A percentile compares a stretch with the other conserved stretches of the same genome.
These are phyloP conservation scores for Antheraea pernyi DNA, from an alignment of 1,140 invertebrate species.

Conservation along the genomic window DNA sequence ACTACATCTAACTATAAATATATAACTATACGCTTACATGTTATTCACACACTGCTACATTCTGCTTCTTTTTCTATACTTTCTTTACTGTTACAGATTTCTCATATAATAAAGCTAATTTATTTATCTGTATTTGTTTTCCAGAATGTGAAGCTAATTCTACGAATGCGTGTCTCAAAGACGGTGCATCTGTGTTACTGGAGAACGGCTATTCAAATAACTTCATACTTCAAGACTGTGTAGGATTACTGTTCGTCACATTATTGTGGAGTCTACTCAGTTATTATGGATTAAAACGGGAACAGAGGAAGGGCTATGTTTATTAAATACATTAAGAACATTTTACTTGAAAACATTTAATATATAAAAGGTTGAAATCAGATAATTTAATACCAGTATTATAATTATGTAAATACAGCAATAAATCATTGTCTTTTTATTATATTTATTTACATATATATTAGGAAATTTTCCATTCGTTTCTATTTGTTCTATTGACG, in stretches of 20 bases:
- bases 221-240: conserved; percentile 46
- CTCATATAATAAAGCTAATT: not conserved
- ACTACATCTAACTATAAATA: no score
- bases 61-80: no score
- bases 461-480: no score
- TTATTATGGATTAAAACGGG: conserved; percentile 58
- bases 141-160: conserved; percentile 58
- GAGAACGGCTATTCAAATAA: conserved; percentile 56
- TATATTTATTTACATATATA: no score
- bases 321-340: conserved; percentile 35
- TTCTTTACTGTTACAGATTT: no score
- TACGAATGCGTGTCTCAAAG: conserved; percentile 51
- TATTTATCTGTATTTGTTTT: conserved; percentile 17
- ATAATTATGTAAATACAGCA: no score
- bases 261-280: conserved; percentile 52
- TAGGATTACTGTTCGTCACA: conserved; percentile 45
- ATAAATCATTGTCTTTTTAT: no score
- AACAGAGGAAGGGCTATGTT: conserved; percentile 63
- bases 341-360: not conserved
- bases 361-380: no score
- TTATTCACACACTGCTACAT: no score
- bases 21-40: no score
- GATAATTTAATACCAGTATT: no score
- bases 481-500: no score
- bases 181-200: conserved; percentile 47